phyloP scores from a whole-genome alignment of 2,888 invertebrate species.

The Amphipoea oculea region DNA sequence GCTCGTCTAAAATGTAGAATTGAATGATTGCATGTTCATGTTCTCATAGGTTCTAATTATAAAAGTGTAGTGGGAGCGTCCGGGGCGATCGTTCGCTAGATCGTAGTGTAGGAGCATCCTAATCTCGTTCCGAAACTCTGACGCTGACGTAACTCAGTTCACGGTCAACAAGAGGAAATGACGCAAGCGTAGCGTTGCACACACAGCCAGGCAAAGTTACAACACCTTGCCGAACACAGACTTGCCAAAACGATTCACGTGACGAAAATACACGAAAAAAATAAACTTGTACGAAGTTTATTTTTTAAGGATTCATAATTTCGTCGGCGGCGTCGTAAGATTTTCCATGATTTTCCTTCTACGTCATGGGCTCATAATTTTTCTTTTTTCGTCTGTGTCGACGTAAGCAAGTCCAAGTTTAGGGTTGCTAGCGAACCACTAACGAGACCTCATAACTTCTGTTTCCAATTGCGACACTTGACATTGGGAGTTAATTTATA shows the following conservation, averaged over 20 bases:
- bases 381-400: slow-evolving; percentile 58
- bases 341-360: slow-evolving; percentile 18
- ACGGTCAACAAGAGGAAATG: slow-evolving; percentile 89
- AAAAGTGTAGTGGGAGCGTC: slow-evolving; percentile 59
- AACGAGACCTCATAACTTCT: slow-evolving; percentile 64
- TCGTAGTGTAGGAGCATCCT: slow-evolving; percentile 82
- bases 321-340: slow-evolving; percentile 54
- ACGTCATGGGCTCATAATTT: slow-evolving; percentile 42
- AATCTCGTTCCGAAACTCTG: slow-evolving; percentile 80
- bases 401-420: slow-evolving; percentile 45
- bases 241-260: slow-evolving; percentile 81
- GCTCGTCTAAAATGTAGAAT: slow-evolving; percentile 26
- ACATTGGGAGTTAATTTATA: slow-evolving; percentile 69
- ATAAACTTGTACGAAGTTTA: slow-evolving; percentile 28
- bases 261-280: slow-evolving; percentile 66
- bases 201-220: slow-evolving; percentile 74
- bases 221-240: slow-evolving; percentile 75
- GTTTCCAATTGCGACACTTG: slow-evolving; percentile 72
- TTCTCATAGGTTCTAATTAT: slow-evolving; percentile 58
- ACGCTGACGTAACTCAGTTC: slow-evolving; percentile 88
- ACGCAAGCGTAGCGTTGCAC: slow-evolving; percentile 83
- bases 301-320: slow-evolving; percentile 68
- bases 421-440: slow-evolving; percentile 68
- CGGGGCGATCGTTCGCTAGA: slow-evolving; percentile 77
- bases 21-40: slow-evolving; percentile 43